These are phyloP conservation scores for Phortica okadai DNA, from an alignment of 2,888 invertebrate genomes.

Conservation along the genomic window DNA sequence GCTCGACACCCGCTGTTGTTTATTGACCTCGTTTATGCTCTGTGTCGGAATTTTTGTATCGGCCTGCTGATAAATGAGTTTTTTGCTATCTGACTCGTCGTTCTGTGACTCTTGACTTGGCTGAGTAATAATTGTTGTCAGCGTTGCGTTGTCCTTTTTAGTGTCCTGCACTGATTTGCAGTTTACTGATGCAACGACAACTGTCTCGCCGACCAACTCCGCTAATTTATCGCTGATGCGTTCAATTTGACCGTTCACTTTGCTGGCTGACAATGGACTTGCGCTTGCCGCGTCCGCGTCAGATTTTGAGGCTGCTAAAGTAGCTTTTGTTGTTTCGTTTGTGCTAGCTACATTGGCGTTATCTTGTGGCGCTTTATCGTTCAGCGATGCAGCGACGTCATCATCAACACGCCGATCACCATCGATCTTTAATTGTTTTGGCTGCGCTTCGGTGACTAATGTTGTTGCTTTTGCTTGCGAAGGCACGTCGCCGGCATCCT, in stretches of 20 bases:
- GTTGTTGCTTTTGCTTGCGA: conserved; percentile 37
- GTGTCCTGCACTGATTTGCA: conserved; percentile 36
- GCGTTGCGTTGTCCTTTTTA: conserved; percentile 22
- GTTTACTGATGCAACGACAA: conserved; percentile 45
- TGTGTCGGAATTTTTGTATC: conserved; percentile 43
- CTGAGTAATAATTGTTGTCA: conserved; percentile 27
- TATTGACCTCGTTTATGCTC: conserved; percentile 9
- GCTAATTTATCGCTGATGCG: conserved; percentile 57
- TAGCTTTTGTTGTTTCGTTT: background rate
- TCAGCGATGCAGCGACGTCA: conserved; percentile 25
- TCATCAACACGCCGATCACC: conserved; percentile 27
- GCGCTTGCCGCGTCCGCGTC: conserved; percentile 43
- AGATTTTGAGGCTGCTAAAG: conserved; percentile 38
- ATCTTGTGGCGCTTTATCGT: conserved; percentile 38
- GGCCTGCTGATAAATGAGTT: conserved; percentile 60
- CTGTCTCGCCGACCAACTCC: conserved; percentile 62
- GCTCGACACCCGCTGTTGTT: conserved; percentile 15
- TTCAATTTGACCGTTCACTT: conserved; percentile 54
- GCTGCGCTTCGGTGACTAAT: conserved; percentile 44
- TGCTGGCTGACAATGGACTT: conserved; percentile 64
- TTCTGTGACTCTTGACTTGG: conserved; percentile 6
- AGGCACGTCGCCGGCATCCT: conserved; percentile 36
- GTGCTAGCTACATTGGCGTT: conserved; percentile 38
- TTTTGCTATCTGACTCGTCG: conserved; percentile 52
- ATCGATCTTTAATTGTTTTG: conserved; percentile 57